phyloP scores from a whole-genome alignment of 2,113 vertebrate species.

The Pelecanoides urinatrix region DNA sequence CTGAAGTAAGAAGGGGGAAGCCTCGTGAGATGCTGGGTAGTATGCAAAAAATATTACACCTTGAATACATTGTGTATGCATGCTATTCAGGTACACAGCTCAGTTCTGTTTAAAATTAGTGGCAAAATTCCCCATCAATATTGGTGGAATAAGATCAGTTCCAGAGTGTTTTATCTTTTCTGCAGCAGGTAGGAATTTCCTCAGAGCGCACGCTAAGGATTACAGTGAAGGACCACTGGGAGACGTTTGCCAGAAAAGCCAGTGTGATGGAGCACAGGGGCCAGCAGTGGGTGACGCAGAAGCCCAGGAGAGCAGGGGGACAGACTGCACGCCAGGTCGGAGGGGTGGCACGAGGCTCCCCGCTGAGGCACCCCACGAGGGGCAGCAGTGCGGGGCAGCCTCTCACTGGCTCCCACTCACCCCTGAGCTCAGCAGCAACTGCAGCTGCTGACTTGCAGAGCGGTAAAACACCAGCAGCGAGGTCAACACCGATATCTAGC shows the following conservation, averaged over 20 bases:
- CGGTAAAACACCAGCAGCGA: background rate
- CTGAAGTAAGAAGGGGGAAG: background rate
- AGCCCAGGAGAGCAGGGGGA: background rate
- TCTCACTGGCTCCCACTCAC: background rate
- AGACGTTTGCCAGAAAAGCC: background rate
- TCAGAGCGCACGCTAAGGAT: background rate
- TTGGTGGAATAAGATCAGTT: background rate
- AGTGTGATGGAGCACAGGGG: background rate
- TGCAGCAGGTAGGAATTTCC: background rate
- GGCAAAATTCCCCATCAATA: background rate
- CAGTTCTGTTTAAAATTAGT: background rate
- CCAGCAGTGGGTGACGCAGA: background rate
- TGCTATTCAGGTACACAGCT: background rate
- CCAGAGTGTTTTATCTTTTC: background rate
- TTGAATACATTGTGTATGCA: background rate
- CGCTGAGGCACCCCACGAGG: background rate
- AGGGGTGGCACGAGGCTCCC: background rate
- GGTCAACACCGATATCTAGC: background rate
- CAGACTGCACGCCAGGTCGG: rapidly evolving
- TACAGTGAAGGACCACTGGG: background rate
- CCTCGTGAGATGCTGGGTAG: background rate
- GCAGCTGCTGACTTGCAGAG: background rate
- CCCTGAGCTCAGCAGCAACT: background rate
- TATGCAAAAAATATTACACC: background rate
- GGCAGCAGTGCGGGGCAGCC: background rate